A percentile compares a stretch with the other conserved stretches of the same genome.
phyloP scores from a whole-genome alignment of 2,113 vertebrate species.

The Oriolus oriolus region DNA sequence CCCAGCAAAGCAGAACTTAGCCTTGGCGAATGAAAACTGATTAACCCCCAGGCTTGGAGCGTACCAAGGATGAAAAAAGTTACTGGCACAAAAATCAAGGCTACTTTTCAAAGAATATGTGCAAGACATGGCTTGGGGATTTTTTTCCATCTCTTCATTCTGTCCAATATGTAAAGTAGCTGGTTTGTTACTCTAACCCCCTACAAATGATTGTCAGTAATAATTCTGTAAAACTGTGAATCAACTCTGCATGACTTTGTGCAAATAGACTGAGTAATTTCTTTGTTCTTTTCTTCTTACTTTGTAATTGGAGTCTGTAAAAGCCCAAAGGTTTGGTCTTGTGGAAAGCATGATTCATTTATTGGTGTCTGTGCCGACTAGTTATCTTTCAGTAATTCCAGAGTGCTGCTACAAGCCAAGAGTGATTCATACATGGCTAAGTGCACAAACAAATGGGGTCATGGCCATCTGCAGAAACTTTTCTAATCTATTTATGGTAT shows the following conservation, averaged over 20 bases:
- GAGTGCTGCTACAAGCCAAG: slow-evolving; percentile 64
- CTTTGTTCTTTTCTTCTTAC: slow-evolving; percentile 78
- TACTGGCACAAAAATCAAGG: neutral
- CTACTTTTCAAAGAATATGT: neutral
- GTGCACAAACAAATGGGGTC: slow-evolving; percentile 70
- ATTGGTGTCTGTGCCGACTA: slow-evolving; percentile 74
- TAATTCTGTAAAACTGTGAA: slow-evolving; percentile 75
- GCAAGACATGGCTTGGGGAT: neutral
- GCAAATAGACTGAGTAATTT: slow-evolving; percentile 79
- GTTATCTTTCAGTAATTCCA: slow-evolving; percentile 72
- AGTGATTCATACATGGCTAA: slow-evolving; percentile 71
- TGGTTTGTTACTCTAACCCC: slow-evolving; percentile 36
- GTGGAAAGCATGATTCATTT: slow-evolving; percentile 80
- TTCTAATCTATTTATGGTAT: slow-evolving; percentile 70
- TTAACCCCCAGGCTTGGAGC: neutral
- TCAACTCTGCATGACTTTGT: slow-evolving; percentile 73
- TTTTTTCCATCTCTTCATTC: neutral
- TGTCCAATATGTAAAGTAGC: slow-evolving; percentile 1
- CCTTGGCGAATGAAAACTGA: neutral
- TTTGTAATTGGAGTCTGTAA: slow-evolving; percentile 77
- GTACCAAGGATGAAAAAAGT: neutral
- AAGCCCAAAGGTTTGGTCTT: slow-evolving; percentile 79
- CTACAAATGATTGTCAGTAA: slow-evolving; percentile 66
- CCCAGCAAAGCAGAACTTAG: neutral
- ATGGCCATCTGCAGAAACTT: slow-evolving; percentile 64